A percentile compares a stretch with the other conserved stretches of the same genome.
Conservation (phyloP, 2,797 vertebrate genomes). For the Capromys pilorides region DNA sequence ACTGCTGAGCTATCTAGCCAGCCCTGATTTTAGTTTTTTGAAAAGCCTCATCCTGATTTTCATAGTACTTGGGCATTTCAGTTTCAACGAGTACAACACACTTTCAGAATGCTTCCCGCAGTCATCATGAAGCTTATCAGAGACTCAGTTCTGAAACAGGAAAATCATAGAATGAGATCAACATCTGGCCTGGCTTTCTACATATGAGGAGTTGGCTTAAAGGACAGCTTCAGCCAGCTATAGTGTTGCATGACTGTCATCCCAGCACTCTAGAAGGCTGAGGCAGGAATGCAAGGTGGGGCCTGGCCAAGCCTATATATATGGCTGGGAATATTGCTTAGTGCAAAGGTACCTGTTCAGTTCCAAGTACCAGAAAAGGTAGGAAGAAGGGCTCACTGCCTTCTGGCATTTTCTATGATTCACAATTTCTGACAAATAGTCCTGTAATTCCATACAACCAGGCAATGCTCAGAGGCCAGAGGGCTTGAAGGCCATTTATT, state of each 20-base stretch:
- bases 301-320: neutral
- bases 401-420: slow-evolving; percentile 2
- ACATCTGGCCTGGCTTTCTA: neutral
- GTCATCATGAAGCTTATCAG: neutral
- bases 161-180: neutral
- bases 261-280: neutral
- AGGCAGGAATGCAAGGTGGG: neutral
- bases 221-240: neutral
- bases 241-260: neutral
- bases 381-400: neutral
- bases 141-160: neutral
- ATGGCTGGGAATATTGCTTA: neutral
- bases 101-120: neutral
- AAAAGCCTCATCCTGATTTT: neutral
- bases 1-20: no score
- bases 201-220: neutral
- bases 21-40: neutral
- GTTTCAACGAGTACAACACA: neutral
- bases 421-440: neutral
- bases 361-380: neutral
- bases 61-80: neutral
- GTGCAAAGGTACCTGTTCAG: neutral
- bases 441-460: neutral
- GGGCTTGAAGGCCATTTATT: neutral
- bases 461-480: neutral